These are phyloP conservation scores for Geococcyx californianus DNA, from an alignment of 2,113 vertebrate genomes.

Conservation along the genomic window DNA sequence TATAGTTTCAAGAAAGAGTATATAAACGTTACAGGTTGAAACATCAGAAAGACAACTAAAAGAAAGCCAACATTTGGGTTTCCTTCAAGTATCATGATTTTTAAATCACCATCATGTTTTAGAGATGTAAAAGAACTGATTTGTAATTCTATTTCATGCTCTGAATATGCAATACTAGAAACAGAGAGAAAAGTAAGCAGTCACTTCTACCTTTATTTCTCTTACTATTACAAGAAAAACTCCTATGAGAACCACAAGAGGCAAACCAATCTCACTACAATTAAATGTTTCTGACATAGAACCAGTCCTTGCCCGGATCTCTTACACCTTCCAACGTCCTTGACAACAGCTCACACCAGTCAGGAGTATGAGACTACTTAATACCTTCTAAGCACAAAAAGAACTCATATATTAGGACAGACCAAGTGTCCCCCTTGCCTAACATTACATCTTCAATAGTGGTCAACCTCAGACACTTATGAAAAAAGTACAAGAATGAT, in stretches of 20 bases:
- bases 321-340: background rate
- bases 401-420: background rate
- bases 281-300: background rate
- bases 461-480: background rate
- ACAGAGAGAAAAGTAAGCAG: background rate
- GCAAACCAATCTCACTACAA: background rate
- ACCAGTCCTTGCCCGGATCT: background rate
- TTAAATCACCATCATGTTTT: background rate
- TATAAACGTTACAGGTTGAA: background rate
- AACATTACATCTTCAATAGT: background rate
- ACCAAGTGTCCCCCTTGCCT: background rate
- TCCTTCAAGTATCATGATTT: background rate
- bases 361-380: background rate
- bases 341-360: background rate
- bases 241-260: background rate
- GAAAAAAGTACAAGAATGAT: background rate
- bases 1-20: background rate
- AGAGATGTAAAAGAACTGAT: background rate
- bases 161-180: background rate
- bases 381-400: background rate
- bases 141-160: background rate
- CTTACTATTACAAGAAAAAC: background rate
- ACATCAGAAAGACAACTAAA: constrained; percentile 22
- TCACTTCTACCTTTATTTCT: background rate
- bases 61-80: background rate